Evolutionary conservation across 2,113 vertebrate genomes (phyloP).

Genomic region (Galbula dea): DNA sequence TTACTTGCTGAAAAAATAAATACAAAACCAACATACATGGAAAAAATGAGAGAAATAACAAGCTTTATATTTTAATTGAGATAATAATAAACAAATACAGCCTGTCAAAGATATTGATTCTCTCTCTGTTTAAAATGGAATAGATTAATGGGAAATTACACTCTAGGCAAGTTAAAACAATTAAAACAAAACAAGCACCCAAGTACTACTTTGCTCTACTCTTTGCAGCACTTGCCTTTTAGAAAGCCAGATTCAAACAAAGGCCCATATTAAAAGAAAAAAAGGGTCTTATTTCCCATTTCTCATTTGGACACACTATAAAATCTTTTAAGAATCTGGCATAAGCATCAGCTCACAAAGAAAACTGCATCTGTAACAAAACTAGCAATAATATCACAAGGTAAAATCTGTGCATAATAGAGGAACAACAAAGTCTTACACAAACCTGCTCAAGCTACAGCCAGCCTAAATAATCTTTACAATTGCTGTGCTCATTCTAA

Average conservation of each 20-base stretch:
- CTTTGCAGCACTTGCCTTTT: not conserved
- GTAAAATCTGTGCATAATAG: not conserved
- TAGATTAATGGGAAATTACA: not conserved
- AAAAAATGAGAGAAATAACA: not conserved
- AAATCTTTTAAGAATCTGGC: not conserved
- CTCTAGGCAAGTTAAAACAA: not conserved
- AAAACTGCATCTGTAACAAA: not conserved
- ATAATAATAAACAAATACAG: slow-evolving; percentile 8
- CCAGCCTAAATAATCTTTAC: not conserved
- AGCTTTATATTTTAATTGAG: not conserved
- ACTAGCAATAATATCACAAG: not conserved
- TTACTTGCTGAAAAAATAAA: not conserved
- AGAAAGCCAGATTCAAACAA: not conserved
- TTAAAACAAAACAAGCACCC: not conserved
- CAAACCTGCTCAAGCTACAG: not conserved
- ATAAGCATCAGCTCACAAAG: not conserved
- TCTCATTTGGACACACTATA: not conserved
- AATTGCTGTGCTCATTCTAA: not conserved
- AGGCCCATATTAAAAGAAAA: not conserved
- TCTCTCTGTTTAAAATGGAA: not conserved
- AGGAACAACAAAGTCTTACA: not conserved
- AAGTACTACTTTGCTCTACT: not conserved
- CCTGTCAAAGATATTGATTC: not conserved
- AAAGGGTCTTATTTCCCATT: not conserved
- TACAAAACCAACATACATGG: not conserved